phyloP scores from a whole-genome alignment of 2,888 invertebrate genomes.

The Drosophila diplacantha region DNA sequence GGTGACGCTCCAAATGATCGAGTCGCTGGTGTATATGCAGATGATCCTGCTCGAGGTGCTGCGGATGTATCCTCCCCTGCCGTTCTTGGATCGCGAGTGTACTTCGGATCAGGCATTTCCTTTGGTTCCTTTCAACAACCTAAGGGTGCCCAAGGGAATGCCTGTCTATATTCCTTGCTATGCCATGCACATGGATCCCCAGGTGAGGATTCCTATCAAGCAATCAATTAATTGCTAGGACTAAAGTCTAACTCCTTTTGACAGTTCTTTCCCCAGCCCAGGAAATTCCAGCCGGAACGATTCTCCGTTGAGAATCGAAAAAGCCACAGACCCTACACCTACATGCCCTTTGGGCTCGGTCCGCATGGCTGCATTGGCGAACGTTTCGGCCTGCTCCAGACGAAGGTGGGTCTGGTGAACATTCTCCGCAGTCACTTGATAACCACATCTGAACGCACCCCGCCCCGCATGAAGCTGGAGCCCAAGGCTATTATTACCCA shows the following conservation, averaged over 20 bases:
- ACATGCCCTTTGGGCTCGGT: conserved; percentile 77
- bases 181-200: conserved; percentile 75
- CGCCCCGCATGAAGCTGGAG: conserved; percentile 67
- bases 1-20: conserved; percentile 76
- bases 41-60: conserved; percentile 75
- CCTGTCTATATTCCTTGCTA: conserved; percentile 74
- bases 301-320: conserved; percentile 74
- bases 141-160: conserved; percentile 72
- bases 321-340: conserved; percentile 73
- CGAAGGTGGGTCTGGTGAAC: conserved; percentile 76
- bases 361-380: conserved; percentile 78
- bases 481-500: conserved; percentile 74
- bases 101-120: conserved; percentile 62
- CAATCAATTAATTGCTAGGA: too few relatives aligned
- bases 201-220: conserved; percentile 48
- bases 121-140: conserved; percentile 67
- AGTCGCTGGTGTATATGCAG: conserved; percentile 78
- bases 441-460: conserved; percentile 65
- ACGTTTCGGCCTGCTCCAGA: conserved; percentile 75
- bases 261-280: conserved; percentile 75
- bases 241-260: neutral
- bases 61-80: conserved; percentile 76
- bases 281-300: conserved; percentile 76
- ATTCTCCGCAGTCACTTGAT: conserved; percentile 75
- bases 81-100: conserved; percentile 76